Percentiles rank a stretch among this genome's conserved stretches.
Conservation (phyloP, 2,797 vertebrate species). For the Carduelis carduelis region DNA sequence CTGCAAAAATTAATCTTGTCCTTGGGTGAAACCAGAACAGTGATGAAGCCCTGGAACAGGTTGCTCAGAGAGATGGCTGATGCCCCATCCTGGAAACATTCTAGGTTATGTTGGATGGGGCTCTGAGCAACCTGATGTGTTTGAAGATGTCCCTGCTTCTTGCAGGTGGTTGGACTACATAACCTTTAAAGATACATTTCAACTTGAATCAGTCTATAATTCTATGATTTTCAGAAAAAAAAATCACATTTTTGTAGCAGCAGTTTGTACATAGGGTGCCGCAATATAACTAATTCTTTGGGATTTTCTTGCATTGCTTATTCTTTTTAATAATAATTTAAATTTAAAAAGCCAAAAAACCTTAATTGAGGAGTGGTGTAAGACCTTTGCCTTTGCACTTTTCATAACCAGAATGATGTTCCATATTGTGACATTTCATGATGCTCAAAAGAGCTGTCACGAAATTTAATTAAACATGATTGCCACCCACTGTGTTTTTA, state of each 20-base stretch:
- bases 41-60: background rate
- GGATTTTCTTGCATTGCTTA: background rate
- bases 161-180: background rate
- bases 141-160: background rate
- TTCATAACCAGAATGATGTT: background rate
- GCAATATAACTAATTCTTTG: background rate
- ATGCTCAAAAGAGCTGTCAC: background rate
- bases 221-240: background rate
- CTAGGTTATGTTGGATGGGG: rapidly evolving
- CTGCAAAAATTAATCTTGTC: background rate
- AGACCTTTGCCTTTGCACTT: background rate
- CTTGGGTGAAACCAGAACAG: background rate
- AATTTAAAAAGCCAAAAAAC: background rate
- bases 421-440: background rate
- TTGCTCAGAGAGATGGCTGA: background rate
- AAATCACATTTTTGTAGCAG: background rate
- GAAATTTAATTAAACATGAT: background rate
- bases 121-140: background rate
- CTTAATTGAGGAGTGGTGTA: background rate
- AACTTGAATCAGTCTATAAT: background rate
- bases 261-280: background rate
- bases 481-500: background rate
- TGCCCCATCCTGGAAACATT: background rate
- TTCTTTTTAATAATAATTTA: background rate
- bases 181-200: background rate